Conservation (phyloP, 2,797 vertebrate species). For the Hemibagrus guttatus region DNA sequence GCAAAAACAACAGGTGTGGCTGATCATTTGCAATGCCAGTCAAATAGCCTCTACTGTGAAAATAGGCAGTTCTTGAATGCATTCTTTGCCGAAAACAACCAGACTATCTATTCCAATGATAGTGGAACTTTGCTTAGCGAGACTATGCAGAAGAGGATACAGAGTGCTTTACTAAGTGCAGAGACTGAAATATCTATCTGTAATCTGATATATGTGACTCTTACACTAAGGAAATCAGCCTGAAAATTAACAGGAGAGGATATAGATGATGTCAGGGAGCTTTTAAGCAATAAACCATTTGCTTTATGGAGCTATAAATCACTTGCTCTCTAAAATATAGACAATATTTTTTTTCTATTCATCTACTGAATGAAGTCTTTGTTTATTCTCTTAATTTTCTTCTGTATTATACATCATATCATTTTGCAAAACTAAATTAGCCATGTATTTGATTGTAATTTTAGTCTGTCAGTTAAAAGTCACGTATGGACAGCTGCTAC, state of each 20-base stretch:
- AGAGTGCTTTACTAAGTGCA: not conserved
- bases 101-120: not conserved
- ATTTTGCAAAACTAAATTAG: not conserved
- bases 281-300: conserved; percentile 46
- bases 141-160: not conserved
- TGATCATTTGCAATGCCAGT: conserved; percentile 32
- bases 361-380: not conserved
- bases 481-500: conserved; percentile 7
- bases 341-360: not conserved
- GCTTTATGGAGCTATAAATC: conserved; percentile 18
- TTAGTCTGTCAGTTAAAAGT: not conserved
- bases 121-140: not conserved
- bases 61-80: not conserved
- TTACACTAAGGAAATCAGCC: conserved; percentile 22
- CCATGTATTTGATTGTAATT: not conserved
- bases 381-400: not conserved
- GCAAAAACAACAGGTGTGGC: conserved; percentile 10
- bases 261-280: conserved; percentile 64
- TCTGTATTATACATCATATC: not conserved
- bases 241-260: conserved; percentile 63
- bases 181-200: conserved; percentile 49
- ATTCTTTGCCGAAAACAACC: not conserved
- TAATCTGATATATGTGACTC: conserved; percentile 7
- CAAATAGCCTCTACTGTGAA: conserved; percentile 13
- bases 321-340: not conserved